These are phyloP conservation scores for Marmota flaviventris DNA, from an alignment of 2,113 vertebrate genomes.

Conservation along the genomic window DNA sequence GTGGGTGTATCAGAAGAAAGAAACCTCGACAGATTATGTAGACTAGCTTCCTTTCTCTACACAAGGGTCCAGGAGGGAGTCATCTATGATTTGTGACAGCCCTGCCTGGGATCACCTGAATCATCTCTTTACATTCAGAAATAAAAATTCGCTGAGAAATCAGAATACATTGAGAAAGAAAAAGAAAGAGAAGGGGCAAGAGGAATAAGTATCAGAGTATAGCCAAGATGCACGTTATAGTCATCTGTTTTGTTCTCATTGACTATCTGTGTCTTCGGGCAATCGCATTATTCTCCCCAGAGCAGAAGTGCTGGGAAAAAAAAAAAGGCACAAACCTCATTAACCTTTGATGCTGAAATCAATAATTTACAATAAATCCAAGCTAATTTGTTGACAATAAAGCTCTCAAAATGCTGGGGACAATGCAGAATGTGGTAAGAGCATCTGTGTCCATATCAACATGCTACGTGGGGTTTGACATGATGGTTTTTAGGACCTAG, in stretches of 20 bases:
- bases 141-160: conserved; percentile 56
- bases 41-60: neutral
- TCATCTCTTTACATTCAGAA: neutral
- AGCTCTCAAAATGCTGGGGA: conserved; percentile 75
- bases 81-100: neutral
- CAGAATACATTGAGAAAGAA: neutral
- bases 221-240: conserved; percentile 47
- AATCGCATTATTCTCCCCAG: conserved; percentile 83
- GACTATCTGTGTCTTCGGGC: conserved; percentile 83
- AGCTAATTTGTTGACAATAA: conserved; percentile 91
- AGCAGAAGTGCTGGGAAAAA: conserved; percentile 71
- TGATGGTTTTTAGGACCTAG: neutral
- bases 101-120: neutral
- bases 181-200: neutral
- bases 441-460: neutral
- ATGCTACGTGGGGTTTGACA: neutral
- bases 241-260: conserved; percentile 84
- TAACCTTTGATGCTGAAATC: conserved; percentile 92
- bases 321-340: conserved; percentile 86
- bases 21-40: neutral
- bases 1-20: conserved; percentile 41
- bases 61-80: neutral
- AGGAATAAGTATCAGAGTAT: conserved; percentile 38
- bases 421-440: neutral
- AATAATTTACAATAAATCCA: conserved; percentile 92